Base-by-base conservation (phyloP, 2,888 invertebrate genomes). In the Orchesellides sinensis region DNA sequence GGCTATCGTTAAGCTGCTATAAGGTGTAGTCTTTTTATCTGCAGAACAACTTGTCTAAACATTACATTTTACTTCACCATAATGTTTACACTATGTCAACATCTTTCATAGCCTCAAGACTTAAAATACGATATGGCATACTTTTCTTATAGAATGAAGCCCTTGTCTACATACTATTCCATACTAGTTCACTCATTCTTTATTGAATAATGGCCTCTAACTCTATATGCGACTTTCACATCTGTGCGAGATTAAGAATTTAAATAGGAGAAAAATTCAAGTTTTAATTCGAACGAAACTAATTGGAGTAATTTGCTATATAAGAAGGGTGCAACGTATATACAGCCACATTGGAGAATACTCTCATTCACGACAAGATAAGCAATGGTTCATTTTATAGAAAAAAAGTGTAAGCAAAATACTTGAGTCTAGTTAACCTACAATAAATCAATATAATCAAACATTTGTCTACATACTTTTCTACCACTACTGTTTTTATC, bases 41-140 rank as follows among this genome's bases (percentile, higher is more conserved):
- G 29, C 66, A 49, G 29, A 47, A 23, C 61, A 74, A 69, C 74
- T 74, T 82, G 81, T 81, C 81, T 82, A 82, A 82, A 82, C 81
- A 82, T 69, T 72, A 74, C 49, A 73, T 54, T 78, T 81, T 68
- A 68, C 68, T 68, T 74, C 68, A 73, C 68, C 73, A 69, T 29
- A 52, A 54, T 82, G 81, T 82, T 82, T 82, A 82, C 81, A 82
- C 69, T 8, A 82, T 54, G 81, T 82, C 81, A 82, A 82, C 68
- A 69, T 82, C 68, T 52, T 75, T 69, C 81, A 66, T 63, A 63
- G 40, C 63, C 74, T 69, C 59, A 73, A 81, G 19, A 74, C 4
- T 40, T 40, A 68, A 21, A 56, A 54, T 54, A 74, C 29, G 25
- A 32, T 23, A 29, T 17, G 17, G 8, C 5, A 49, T 45, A n/a